Evolutionary conservation across 2,113 vertebrate species (phyloP).

Genomic region (Perca flavescens): DNA sequence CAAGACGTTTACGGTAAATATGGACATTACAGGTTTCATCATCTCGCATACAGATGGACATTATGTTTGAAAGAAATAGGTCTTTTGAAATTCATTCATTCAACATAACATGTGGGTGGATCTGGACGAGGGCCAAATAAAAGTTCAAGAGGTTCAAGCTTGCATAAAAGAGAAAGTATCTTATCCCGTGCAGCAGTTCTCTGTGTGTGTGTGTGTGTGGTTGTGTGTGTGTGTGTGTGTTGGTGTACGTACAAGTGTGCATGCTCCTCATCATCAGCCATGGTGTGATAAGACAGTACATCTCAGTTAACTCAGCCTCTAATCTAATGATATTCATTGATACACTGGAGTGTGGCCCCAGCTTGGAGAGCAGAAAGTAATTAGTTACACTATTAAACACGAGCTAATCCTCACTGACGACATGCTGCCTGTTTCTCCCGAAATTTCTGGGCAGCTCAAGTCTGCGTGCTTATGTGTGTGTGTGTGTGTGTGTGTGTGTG

Average conservation of each 20-base stretch:
- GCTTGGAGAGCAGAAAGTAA: slow-evolving; percentile 66
- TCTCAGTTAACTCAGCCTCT: slow-evolving; percentile 51
- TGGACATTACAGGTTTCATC: background rate
- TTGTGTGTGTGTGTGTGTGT: slow-evolving; percentile 8
- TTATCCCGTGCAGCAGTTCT: background rate
- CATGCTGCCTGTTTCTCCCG: slow-evolving; percentile 48
- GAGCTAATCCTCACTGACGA: slow-evolving; percentile 65
- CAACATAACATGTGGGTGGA: background rate
- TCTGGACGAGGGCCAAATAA: background rate
- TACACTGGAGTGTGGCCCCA: slow-evolving; percentile 57
- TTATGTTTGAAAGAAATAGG: background rate
- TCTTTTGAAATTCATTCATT: background rate
- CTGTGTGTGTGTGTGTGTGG: slow-evolving; percentile 13
- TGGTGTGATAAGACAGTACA: slow-evolving; percentile 33
- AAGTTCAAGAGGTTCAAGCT: background rate
- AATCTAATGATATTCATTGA: slow-evolving; percentile 69
- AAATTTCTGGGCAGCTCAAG: slow-evolving; percentile 52
- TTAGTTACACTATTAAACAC: slow-evolving; percentile 71
- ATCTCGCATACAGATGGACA: background rate
- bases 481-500: too few species aligned
- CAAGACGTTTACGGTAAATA: too few species aligned
- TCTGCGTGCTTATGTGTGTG: slow-evolving; percentile 20
- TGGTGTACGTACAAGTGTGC: background rate
- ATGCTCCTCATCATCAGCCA: background rate
- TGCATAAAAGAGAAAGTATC: background rate